Conservation (phyloP, 2,113 vertebrate species). For the Sminthopsis crassicaudata region DNA sequence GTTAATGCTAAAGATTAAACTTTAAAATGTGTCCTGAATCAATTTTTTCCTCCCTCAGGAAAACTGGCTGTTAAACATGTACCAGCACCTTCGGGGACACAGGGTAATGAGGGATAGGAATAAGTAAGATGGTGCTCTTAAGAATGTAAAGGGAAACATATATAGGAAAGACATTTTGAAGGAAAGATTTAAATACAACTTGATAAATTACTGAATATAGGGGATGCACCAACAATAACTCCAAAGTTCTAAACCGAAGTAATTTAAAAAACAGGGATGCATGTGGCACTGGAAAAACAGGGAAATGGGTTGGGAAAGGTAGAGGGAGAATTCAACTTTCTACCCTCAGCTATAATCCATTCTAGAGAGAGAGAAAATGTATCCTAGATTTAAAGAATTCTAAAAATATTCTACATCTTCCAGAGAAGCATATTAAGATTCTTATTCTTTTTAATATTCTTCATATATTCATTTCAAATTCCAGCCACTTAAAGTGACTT, state of each 20-base stretch:
- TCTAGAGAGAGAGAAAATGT: background rate
- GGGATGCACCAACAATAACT: background rate
- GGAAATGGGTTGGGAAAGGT: background rate
- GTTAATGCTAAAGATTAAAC: background rate
- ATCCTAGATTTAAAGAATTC: background rate
- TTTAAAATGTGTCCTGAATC: background rate
- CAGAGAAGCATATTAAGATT: background rate
- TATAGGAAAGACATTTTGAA: background rate
- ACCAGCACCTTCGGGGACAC: background rate
- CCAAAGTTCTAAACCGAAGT: background rate
- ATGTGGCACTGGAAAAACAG: background rate
- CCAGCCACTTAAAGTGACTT: background rate
- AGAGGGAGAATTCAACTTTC: background rate
- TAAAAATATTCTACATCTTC: background rate
- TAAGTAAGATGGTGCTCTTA: background rate
- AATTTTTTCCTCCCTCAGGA: background rate
- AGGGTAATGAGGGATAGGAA: background rate
- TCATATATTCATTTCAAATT: background rate
- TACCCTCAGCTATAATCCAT: background rate
- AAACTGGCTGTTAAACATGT: background rate
- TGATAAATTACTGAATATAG: background rate
- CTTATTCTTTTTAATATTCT: background rate
- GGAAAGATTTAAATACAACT: background rate
- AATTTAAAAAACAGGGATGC: background rate
- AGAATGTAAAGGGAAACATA: background rate